phyloP scores from a whole-genome alignment of 2,113 vertebrate species.

The Sakesphorus luctuosus region DNA sequence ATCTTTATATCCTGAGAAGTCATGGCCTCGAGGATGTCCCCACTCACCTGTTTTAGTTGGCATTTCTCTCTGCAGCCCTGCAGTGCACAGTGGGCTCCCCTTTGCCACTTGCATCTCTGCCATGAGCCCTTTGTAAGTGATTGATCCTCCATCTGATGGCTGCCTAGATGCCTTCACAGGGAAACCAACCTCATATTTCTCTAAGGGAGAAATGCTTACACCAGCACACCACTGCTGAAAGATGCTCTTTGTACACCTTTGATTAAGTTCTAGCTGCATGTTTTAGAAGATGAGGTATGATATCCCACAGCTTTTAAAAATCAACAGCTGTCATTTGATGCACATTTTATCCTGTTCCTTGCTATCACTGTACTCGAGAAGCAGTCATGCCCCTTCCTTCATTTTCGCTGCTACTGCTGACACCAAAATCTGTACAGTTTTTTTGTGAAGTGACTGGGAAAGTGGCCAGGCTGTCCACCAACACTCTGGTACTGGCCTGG shows the following conservation, averaged over 20 bases:
- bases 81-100: too few relatives aligned
- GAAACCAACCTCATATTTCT: neutral
- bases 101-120: neutral
- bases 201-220: neutral
- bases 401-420: neutral
- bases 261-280: neutral
- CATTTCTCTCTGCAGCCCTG: neutral
- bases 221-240: neutral
- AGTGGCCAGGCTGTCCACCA: neutral
- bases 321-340: neutral
- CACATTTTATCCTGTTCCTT: neutral
- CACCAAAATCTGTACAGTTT: neutral
- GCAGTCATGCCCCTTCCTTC: neutral
- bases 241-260: neutral
- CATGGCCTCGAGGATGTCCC: neutral
- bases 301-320: neutral
- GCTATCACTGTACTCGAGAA: neutral
- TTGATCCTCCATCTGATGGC: neutral
- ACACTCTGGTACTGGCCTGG: neutral
- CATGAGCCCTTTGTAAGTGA: accelerated
- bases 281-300: neutral
- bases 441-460: neutral
- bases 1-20: neutral
- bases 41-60: accelerated
- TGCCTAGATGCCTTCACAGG: neutral